These are phyloP conservation scores for Oryzias woworae DNA, from an alignment of 2,113 vertebrate species.

Conservation along the genomic window DNA sequence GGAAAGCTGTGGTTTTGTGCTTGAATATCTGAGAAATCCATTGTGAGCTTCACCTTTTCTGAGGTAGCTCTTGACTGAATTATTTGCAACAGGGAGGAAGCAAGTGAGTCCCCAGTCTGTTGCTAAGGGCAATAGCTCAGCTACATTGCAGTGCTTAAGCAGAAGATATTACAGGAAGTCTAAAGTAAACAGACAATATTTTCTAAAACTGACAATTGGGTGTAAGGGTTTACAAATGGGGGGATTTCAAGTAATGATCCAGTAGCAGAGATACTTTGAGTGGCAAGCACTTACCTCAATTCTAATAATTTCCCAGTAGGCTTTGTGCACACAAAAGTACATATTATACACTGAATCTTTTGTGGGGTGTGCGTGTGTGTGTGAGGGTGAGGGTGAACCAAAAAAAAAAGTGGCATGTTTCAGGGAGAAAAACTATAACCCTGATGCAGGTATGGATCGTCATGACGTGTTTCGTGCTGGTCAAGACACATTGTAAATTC, in stretches of 20 bases:
- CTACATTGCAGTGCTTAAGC: constrained; percentile 15
- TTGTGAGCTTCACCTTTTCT: constrained; percentile 67
- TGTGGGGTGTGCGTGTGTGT: not conserved
- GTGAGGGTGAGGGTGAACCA: constrained; percentile 23
- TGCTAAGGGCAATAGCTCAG: constrained; percentile 51
- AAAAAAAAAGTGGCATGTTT: constrained; percentile 28
- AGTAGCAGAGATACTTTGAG: no score
- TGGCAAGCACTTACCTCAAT: constrained; percentile 49
- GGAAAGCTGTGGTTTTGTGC: constrained; percentile 74
- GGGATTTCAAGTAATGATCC: constrained; percentile 9
- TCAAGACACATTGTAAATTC: constrained; percentile 69
- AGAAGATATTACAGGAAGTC: constrained; percentile 2
- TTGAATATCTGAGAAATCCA: constrained; percentile 73
- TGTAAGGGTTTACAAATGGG: not conserved
- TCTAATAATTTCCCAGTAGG: constrained; percentile 3
- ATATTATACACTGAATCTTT: not conserved
- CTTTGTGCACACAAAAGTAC: not conserved
- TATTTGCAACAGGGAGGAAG: constrained; percentile 68
- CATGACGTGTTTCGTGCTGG: constrained; percentile 54
- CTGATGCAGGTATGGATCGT: constrained; percentile 49
- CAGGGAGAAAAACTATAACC: constrained; percentile 17
- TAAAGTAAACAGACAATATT: constrained; percentile 16
- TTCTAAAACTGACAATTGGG: constrained; percentile 7
- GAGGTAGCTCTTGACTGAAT: constrained; percentile 59
- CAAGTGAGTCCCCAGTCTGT: constrained; percentile 34